Percentiles rank a stretch among this genome's conserved stretches.
These are phyloP conservation scores for Tenthredo distinguenda DNA, from an alignment of 2,888 invertebrate species.

Conservation along the genomic window DNA sequence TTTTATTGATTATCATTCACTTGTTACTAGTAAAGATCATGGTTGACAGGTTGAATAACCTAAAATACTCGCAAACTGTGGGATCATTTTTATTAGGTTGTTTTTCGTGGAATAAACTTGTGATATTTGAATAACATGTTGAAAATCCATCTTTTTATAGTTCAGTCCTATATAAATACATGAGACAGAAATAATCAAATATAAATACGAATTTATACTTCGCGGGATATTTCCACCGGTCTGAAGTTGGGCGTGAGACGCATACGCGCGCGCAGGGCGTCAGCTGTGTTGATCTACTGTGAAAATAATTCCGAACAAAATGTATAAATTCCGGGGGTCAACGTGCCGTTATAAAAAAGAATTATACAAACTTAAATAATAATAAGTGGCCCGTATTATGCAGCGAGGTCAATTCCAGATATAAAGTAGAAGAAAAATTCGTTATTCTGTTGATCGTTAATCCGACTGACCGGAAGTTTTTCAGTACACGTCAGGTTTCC, in stretches of 20 bases:
- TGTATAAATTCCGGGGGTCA: slow-evolving; percentile 4
- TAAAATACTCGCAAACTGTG: neutral
- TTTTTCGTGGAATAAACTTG: neutral
- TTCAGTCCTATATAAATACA: neutral
- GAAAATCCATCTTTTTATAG: neutral
- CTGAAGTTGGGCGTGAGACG: slow-evolving; percentile 10
- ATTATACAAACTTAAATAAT: neutral
- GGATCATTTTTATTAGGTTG: neutral
- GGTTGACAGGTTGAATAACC: neutral
- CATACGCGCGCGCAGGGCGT: neutral
- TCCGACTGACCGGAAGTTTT: slow-evolving; percentile 61
- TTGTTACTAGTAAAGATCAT: neutral
- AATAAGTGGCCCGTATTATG: neutral
- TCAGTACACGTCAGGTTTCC: slow-evolving; percentile 66
- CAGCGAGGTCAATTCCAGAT: neutral
- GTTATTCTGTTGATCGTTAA: neutral
- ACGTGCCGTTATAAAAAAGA: slow-evolving; percentile 21
- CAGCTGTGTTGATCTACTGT: neutral
- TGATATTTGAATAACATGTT: neutral
- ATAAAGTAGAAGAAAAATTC: neutral
- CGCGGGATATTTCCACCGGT: neutral
- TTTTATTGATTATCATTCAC: neutral
- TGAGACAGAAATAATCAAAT: neutral
- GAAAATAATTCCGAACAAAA: neutral
- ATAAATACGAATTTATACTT: neutral